Evolutionary conservation across 1,140 invertebrate genomes (phyloP).

Genomic region (Palaemon carinicauda): DNA sequence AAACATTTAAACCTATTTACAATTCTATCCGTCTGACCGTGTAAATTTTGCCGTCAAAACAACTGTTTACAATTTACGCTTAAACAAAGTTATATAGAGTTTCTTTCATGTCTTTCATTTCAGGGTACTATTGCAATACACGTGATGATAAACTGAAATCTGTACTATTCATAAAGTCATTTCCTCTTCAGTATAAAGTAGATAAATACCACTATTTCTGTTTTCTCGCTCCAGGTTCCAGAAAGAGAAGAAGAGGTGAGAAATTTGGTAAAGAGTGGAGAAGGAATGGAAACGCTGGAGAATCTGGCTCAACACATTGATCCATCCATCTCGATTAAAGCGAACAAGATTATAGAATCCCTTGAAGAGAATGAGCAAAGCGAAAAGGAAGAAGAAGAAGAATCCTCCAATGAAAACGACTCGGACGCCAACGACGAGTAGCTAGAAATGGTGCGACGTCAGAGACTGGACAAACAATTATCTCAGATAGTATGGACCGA

Average conservation of each 20-base stretch:
- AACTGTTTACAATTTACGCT: too few species aligned
- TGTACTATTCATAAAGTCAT: too few species aligned
- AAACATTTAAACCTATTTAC: too few species aligned
- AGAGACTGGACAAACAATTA: not conserved
- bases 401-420: not conserved
- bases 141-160: not conserved
- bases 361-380: too few species aligned
- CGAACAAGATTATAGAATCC: not conserved
- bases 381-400: not conserved
- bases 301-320: not conserved
- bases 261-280: not conserved
- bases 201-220: not conserved
- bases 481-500: not conserved
- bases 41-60: too few species aligned
- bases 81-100: too few species aligned
- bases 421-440: too few species aligned
- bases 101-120: too few species aligned
- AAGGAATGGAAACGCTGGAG: slow-evolving; percentile 29
- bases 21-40: too few species aligned
- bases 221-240: not conserved
- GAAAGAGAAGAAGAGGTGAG: not conserved
- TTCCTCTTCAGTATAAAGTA: not conserved
- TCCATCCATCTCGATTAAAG: not conserved
- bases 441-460: too few species aligned
- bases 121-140: too few species aligned